Conservation (phyloP, 2,113 vertebrate genomes). For the Vidua macroura region DNA sequence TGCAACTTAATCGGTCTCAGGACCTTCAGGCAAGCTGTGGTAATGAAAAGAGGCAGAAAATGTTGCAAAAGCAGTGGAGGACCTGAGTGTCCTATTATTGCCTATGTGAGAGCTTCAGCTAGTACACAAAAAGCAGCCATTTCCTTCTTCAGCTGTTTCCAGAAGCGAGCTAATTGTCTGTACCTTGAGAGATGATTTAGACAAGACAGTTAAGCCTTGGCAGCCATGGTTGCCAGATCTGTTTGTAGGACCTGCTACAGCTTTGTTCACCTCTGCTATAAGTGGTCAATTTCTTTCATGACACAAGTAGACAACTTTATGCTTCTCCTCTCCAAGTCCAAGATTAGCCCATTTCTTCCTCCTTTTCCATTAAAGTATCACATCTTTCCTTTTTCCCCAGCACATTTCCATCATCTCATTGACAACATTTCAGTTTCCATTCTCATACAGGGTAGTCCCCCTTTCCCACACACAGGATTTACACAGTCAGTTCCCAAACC, state of each 20-base stretch:
- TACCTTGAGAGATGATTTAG: not conserved
- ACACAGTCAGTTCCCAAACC: not conserved
- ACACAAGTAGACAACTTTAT: not conserved
- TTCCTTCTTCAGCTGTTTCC: not conserved
- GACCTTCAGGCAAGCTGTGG: not conserved
- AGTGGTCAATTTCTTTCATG: not conserved
- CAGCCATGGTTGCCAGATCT: not conserved
- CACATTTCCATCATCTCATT: not conserved
- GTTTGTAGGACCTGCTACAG: not conserved
- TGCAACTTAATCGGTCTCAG: not conserved
- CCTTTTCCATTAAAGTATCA: not conserved
- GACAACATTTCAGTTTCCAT: not conserved
- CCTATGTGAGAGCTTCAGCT: not conserved
- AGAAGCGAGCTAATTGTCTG: not conserved
- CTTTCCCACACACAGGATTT: not conserved
- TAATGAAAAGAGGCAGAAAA: not conserved
- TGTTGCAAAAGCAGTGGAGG: not conserved
- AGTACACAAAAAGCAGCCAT: not conserved
- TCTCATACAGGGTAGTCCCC: not conserved
- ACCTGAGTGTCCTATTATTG: not conserved
- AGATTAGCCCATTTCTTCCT: not conserved
- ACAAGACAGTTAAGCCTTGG: not conserved
- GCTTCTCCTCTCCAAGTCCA: not conserved
- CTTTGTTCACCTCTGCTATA: not conserved
- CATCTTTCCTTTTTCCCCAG: not conserved